Base-by-base conservation (phyloP, 1,140 invertebrate genomes). In the Tetramorium parvispinum region DNA sequence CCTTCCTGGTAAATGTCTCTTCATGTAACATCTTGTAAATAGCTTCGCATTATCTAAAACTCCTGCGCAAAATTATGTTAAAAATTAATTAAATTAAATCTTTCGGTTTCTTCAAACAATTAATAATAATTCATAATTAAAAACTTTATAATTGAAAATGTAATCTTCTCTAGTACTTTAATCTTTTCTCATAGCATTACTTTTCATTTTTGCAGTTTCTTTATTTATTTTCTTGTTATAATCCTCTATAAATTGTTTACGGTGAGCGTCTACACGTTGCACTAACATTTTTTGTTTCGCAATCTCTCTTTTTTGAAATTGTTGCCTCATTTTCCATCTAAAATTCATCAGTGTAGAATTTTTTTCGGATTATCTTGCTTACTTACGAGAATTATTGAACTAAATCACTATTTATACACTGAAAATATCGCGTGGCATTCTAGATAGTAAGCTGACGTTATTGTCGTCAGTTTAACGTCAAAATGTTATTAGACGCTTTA, bases 251-350 rank as follows among this genome's bases (percentile, higher is more conserved):
- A 91, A 91, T n/a, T 85, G 75, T 63, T 89, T 76, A 6, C 92
- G 86, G 68, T 88, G 75, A 21, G 78, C 59, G 21, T 90, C 59
- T 18, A 86, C 66, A 43, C 78, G 88, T 18, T 85, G 2, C 10
- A 91, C 11, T 16, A 94, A 73, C 24, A 82, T 46, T 71, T 92
- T 70, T 77, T 94, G 92, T 37, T 85, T 91, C 18, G 85, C 82
- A 3, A 94, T 92, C 79, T 89, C 70, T 37, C 87, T 53, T 79
- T 88, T 73, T 61, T 94, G 92, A 51, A 90, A 87, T 21, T 91
- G 65, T 13, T 87, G 71, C 63, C 89, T 92, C 43, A 63, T 77
- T 73, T 86, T 32, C 94, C 94, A 94, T 71, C 93, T 94, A 32
- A 61, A 70, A 49, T 53, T 51, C 24, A 21, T 3, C 3, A 40